These are phyloP conservation scores for Thereva unica DNA, from an alignment of 2,888 invertebrate genomes.

Conservation along the genomic window DNA sequence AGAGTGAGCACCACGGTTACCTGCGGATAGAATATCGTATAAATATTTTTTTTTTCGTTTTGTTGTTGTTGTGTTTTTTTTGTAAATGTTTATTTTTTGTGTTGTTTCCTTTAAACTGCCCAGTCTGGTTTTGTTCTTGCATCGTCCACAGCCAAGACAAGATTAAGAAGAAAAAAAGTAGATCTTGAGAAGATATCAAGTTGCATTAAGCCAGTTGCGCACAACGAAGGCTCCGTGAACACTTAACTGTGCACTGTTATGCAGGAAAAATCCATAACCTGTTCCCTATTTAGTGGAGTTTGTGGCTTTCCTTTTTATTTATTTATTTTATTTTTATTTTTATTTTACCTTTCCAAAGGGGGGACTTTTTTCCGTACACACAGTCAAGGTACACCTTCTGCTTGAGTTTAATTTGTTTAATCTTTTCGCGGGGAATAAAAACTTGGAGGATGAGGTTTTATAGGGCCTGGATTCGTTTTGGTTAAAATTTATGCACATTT, in stretches of 20 bases:
- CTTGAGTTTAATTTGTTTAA: slow-evolving; percentile 30
- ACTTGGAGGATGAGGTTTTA: slow-evolving; percentile 16
- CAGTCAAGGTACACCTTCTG: neutral
- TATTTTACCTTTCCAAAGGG: neutral
- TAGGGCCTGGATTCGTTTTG: slow-evolving; percentile 11
- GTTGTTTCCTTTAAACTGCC: slow-evolving; percentile 34
- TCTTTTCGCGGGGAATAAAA: slow-evolving; percentile 14
- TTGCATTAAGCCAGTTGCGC: slow-evolving; percentile 36
- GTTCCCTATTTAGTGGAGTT: slow-evolving; percentile 16
- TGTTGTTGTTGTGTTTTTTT: too few relatives aligned
- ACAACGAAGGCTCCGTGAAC: slow-evolving; percentile 27
- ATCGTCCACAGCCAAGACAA: slow-evolving; percentile 25
- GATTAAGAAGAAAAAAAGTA: slow-evolving; percentile 28
- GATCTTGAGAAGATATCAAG: slow-evolving; percentile 34
- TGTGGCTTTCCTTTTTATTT: neutral
- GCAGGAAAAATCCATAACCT: slow-evolving; percentile 34
- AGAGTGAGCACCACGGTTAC: slow-evolving; percentile 31
- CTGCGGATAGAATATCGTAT: slow-evolving; percentile 18
- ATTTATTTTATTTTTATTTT: slow-evolving; percentile 18
- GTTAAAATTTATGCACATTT: slow-evolving; percentile 33
- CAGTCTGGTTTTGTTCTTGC: slow-evolving; percentile 33
- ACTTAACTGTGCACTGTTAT: slow-evolving; percentile 19
- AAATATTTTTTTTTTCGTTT: too few relatives aligned
- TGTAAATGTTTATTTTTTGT: neutral
- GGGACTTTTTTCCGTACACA: neutral